Evolutionary conservation across 2,113 vertebrate species (phyloP).

Genomic region (Emberiza fucata): DNA sequence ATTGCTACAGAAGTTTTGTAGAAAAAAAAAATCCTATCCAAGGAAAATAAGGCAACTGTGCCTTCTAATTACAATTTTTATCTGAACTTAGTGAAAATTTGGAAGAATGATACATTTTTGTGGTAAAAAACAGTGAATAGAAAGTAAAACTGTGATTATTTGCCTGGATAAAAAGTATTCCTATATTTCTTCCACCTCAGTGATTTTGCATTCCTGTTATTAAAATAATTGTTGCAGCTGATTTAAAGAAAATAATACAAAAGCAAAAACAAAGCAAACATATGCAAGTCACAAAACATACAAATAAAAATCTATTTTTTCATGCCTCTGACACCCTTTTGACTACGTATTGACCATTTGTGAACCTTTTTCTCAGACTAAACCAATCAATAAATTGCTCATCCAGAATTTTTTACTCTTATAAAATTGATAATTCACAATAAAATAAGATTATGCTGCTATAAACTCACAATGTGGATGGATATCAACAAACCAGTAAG

Average conservation of each 20-base stretch:
- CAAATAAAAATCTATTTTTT: constrained; percentile 53
- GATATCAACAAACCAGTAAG: neutral
- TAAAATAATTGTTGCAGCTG: neutral
- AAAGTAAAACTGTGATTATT: neutral
- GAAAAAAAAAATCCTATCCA: neutral
- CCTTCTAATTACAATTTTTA: neutral
- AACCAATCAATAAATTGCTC: constrained; percentile 70
- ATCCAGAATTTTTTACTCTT: constrained; percentile 48
- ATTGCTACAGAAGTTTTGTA: neutral
- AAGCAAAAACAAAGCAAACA: neutral
- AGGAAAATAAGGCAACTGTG: fast-evolving
- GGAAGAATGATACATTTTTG: neutral
- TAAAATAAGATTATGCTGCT: neutral
- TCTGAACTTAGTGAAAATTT: neutral
- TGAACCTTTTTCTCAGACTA: constrained; percentile 60
- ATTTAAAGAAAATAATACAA: neutral
- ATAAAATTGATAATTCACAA: constrained; percentile 17
- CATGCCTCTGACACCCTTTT: constrained; percentile 45
- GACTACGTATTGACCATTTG: constrained; percentile 67
- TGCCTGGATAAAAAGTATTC: neutral
- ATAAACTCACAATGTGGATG: neutral
- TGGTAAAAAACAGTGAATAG: neutral
- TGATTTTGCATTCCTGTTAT: neutral
- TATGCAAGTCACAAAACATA: neutral
- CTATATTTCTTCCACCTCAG: neutral